phyloP scores from a whole-genome alignment of 2,888 invertebrate species.

The Alloscopus bannaensis region DNA sequence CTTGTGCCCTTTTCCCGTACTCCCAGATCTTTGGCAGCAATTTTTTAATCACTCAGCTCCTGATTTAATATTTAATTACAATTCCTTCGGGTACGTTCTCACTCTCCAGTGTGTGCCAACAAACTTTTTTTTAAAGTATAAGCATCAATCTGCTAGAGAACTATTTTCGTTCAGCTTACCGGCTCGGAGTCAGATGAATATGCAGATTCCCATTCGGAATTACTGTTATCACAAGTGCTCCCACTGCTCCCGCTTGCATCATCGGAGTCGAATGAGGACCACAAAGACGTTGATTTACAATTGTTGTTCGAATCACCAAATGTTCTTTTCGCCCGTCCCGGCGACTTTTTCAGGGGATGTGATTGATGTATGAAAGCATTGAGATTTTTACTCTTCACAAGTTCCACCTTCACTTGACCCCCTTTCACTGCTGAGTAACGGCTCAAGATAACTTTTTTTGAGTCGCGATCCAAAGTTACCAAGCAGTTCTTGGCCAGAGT shows the following conservation, averaged over 20 bases:
- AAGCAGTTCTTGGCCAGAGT: constrained; percentile 74
- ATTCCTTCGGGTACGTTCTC: background rate
- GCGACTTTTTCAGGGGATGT: constrained; percentile 50
- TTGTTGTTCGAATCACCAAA: constrained; percentile 38
- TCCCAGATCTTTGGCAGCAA: no score
- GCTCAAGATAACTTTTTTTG: constrained; percentile 72
- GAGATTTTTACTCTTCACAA: constrained; percentile 60
- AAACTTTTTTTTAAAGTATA: background rate
- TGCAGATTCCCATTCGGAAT: constrained; percentile 62
- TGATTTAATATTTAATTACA: no score
- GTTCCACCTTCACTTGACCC: constrained; percentile 71
- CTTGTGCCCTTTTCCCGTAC: no score
- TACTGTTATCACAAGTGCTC: constrained; percentile 62
- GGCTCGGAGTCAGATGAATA: constrained; percentile 65
- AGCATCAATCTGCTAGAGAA: background rate
- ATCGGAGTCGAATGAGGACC: constrained; percentile 60
- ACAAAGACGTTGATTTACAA: constrained; percentile 53
- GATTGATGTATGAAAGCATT: constrained; percentile 53
- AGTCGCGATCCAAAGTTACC: constrained; percentile 69
- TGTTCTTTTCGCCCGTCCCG: constrained; percentile 47
- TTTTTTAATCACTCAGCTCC: no score
- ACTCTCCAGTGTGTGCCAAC: background rate
- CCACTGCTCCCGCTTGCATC: constrained; percentile 59
- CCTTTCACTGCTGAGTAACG: constrained; percentile 68
- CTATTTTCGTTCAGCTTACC: constrained; percentile 41